Conservation (phyloP, 2,113 vertebrate species). For the Hippolais icterina region DNA sequence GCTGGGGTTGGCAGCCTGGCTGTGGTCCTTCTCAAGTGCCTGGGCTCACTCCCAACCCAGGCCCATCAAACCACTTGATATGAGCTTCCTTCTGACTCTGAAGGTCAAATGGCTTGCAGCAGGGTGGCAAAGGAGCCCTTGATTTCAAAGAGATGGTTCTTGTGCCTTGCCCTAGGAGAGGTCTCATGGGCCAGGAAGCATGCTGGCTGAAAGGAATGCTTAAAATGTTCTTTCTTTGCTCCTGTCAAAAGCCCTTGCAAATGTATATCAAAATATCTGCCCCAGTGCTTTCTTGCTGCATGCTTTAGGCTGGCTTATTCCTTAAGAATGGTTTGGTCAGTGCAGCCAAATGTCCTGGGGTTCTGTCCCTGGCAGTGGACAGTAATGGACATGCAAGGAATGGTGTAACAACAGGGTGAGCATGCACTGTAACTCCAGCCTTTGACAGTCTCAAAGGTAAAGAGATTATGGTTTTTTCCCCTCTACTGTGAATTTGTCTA, state of each 20-base stretch:
- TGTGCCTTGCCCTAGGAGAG: conserved; percentile 34
- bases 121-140: conserved; percentile 51
- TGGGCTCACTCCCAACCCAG: neutral
- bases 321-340: neutral
- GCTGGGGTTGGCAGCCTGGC: neutral
- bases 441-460: neutral
- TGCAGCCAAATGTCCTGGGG: neutral
- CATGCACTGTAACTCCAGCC: neutral
- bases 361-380: neutral
- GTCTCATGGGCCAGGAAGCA: neutral
- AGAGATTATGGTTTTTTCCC: neutral
- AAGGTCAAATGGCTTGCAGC: conserved; percentile 60
- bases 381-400: neutral
- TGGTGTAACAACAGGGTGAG: neutral
- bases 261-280: conserved; percentile 38
- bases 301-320: neutral
- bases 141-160: conserved; percentile 56
- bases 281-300: neutral
- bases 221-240: conserved; percentile 49
- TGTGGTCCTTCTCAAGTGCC: neutral
- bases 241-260: conserved; percentile 46
- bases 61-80: conserved; percentile 30
- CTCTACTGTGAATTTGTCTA: neutral
- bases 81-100: conserved; percentile 33
- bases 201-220: conserved; percentile 51